These are phyloP conservation scores for Metalampra italica DNA, from an alignment of 2,888 invertebrate genomes.

Conservation along the genomic window DNA sequence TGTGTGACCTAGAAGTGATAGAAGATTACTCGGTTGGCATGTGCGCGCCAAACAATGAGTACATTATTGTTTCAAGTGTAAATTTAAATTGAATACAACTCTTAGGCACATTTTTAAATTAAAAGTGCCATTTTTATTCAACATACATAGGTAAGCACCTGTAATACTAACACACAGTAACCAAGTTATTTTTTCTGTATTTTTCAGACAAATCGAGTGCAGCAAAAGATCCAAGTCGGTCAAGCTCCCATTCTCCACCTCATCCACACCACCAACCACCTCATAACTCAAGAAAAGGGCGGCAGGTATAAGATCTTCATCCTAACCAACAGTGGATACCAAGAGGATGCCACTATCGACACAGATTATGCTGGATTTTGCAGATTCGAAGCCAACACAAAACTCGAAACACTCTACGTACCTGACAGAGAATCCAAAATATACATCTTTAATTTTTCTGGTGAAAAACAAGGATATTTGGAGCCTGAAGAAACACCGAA, in stretches of 20 bases:
- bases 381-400: constrained; percentile 80
- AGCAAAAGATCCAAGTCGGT: constrained; percentile 82
- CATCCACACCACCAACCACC: constrained; percentile 77
- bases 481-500: constrained; percentile 55
- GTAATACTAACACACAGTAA: too few relatives aligned
- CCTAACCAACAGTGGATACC: constrained; percentile 79
- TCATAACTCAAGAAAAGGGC: constrained; percentile 87
- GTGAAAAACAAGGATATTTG: constrained; percentile 58
- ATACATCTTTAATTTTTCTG: constrained; percentile 70
- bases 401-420: constrained; percentile 81
- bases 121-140: too few relatives aligned
- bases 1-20: constrained; percentile 60
- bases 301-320: constrained; percentile 84
- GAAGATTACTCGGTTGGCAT: constrained; percentile 15
- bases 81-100: too few relatives aligned
- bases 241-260: constrained; percentile 81
- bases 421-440: constrained; percentile 80
- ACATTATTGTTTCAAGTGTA: constrained; percentile 7
- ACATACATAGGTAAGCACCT: too few relatives aligned
- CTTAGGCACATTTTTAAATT: too few relatives aligned
- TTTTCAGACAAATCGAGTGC: constrained; percentile 84
- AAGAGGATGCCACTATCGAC: constrained; percentile 75
- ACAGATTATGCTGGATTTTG: constrained; percentile 85
- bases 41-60: not conserved
- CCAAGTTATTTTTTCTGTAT: not conserved